phyloP scores from a whole-genome alignment of 2,797 vertebrate species.

The Rousettus madagascariensis region DNA sequence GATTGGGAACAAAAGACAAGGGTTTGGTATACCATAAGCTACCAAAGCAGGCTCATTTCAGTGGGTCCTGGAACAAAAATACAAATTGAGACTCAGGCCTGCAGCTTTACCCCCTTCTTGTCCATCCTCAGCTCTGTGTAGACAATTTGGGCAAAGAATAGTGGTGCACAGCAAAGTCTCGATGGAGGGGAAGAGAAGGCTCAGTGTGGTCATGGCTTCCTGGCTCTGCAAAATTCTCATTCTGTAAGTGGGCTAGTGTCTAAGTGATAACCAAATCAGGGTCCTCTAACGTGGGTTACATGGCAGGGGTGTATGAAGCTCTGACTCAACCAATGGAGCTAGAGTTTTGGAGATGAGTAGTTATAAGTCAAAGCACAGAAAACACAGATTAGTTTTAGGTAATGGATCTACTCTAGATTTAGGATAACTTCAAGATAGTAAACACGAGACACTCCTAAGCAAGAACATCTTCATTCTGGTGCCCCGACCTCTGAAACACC shows the following conservation, averaged over 20 bases:
- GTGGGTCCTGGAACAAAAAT: background rate
- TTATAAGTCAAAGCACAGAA: slow-evolving; percentile 10
- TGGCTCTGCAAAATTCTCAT: background rate
- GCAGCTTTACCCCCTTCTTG: background rate
- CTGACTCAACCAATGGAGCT: background rate
- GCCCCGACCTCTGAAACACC: background rate
- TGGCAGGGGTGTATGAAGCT: background rate
- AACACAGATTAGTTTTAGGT: background rate
- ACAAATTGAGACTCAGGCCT: background rate
- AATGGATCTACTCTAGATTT: background rate
- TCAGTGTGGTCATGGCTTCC: background rate
- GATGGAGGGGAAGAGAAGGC: background rate
- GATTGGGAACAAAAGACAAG: background rate
- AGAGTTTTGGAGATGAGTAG: background rate
- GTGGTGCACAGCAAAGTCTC: background rate
- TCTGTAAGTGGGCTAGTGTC: background rate
- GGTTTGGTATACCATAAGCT: background rate
- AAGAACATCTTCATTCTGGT: background rate
- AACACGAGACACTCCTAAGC: background rate
- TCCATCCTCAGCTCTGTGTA: background rate
- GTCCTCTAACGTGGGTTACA: background rate
- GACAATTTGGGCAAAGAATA: background rate
- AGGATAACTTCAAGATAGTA: background rate
- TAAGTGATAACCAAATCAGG: background rate
- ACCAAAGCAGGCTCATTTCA: background rate